Base-by-base conservation (phyloP, 2,113 vertebrate species). In the Crotalus viridis region DNA sequence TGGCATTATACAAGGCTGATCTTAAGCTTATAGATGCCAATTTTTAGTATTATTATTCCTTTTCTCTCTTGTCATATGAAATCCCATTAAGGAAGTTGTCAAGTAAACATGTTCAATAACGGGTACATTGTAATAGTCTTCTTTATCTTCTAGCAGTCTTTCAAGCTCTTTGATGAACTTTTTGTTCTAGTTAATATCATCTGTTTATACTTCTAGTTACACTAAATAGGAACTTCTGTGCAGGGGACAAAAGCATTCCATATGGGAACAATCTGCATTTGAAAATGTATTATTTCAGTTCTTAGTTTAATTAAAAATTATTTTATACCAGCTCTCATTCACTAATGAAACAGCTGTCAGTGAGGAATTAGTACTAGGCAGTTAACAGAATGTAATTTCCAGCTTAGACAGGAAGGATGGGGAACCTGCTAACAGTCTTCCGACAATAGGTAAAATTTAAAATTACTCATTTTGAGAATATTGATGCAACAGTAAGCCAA, bases 361-460 rank as follows among this genome's bases (percentile, higher is more conserved):
- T 96, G 96, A 96, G 92, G 94, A 96, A 96, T 95, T 96, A 95
- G 90, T 95, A 93, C 94, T 89, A 88, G 94, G 95, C 94, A 96
- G 92, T 0, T 0, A 88, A 90, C 69, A 94, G 95, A 93, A 94
- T 95, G 95, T 96, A 95, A 96, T 97, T 95, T 96, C 55, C 48
- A 94, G 61, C 17, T 91, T 95, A 93, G 90, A 93, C 81, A 93
- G 93, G 94, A 91, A 89, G 46, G 46, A 64, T 94, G 95, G 85
- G 89, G 33, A 95, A 91, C 33, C 24, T 12, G 93, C 92, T 94
- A 94, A 89, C 95, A 94, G 88, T 89, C 94, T 95, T 21, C 95
- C 92, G 94, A 93, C 94, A 94, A 94, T 51, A 93, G 94, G 89
- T 85, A 94, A 94, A 90, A 95, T 94, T 95, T 85, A 12, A 95